These are phyloP conservation scores for Colletes gigas DNA, from an alignment of 1,140 invertebrate species.

Conservation along the genomic window DNA sequence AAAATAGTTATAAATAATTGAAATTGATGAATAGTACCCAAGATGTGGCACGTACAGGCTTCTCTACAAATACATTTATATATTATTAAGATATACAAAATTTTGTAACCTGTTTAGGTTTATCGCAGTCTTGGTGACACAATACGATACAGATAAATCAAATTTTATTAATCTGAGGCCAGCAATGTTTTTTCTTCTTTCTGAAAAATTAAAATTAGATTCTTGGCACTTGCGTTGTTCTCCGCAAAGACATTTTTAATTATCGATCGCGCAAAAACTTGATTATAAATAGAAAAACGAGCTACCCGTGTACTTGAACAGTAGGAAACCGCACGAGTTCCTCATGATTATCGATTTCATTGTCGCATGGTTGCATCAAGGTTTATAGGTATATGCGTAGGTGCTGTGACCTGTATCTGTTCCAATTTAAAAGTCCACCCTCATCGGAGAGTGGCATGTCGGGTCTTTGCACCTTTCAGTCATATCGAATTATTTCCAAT, in stretches of 20 bases:
- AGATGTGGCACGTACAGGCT: too few species aligned
- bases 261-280: not conserved
- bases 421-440: conserved; percentile 37
- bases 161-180: too few species aligned
- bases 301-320: conserved; percentile 2
- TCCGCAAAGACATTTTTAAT: not conserved
- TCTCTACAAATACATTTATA: too few species aligned
- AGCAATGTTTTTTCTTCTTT: too few species aligned
- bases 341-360: conserved; percentile 53
- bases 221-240: too few species aligned
- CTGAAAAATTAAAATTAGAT: too few species aligned
- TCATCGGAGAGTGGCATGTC: not conserved
- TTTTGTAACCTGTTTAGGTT: too few species aligned
- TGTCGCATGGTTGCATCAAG: conserved; percentile 35
- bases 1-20: too few species aligned
- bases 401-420: conserved; percentile 21
- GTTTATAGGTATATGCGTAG: conserved; percentile 27
- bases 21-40: too few species aligned
- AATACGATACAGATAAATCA: too few species aligned
- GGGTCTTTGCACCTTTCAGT: conserved; percentile 20
- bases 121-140: too few species aligned
- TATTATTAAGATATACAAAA: too few species aligned
- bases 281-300: not conserved
- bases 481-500: conserved; percentile 23
- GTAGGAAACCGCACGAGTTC: conserved; percentile 55